These are phyloP conservation scores for Scolopax bukidnonensis DNA, from an alignment of 2,797 vertebrate species.

Conservation along the genomic window DNA sequence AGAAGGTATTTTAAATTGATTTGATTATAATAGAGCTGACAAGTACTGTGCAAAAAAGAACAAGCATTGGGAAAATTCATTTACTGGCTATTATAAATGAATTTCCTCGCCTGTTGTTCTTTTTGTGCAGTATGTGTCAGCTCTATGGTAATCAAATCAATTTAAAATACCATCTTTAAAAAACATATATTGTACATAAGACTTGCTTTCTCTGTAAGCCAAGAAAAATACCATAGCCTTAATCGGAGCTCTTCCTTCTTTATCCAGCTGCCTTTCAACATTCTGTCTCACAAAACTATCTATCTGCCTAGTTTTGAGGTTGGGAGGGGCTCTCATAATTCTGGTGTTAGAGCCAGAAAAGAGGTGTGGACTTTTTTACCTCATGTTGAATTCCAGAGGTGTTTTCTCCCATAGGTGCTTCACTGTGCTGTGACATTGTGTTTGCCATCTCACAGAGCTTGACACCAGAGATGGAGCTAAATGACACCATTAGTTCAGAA, in stretches of 20 bases:
- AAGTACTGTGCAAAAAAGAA: slow-evolving; percentile 50
- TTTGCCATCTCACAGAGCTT: not conserved
- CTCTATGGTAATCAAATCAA: slow-evolving; percentile 54
- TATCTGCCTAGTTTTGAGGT: not conserved
- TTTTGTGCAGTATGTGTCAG: slow-evolving; percentile 48
- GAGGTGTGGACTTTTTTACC: not conserved
- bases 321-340: not conserved
- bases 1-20: slow-evolving; percentile 54
- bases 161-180: slow-evolving; percentile 56
- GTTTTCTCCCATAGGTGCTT: not conserved
- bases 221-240: not conserved
- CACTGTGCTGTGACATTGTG: not conserved
- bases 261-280: not conserved
- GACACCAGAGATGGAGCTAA: not conserved
- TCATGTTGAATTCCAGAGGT: not conserved
- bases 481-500: not conserved
- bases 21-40: slow-evolving; percentile 62
- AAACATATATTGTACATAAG: not conserved
- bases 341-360: not conserved
- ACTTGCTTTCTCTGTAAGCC: not conserved
- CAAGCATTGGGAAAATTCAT: slow-evolving; percentile 57
- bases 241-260: slow-evolving; percentile 5
- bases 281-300: not conserved
- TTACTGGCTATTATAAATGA: slow-evolving; percentile 63
- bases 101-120: slow-evolving; percentile 55